phyloP scores from a whole-genome alignment of 2,797 vertebrate species.

The Balearica regulorum region DNA sequence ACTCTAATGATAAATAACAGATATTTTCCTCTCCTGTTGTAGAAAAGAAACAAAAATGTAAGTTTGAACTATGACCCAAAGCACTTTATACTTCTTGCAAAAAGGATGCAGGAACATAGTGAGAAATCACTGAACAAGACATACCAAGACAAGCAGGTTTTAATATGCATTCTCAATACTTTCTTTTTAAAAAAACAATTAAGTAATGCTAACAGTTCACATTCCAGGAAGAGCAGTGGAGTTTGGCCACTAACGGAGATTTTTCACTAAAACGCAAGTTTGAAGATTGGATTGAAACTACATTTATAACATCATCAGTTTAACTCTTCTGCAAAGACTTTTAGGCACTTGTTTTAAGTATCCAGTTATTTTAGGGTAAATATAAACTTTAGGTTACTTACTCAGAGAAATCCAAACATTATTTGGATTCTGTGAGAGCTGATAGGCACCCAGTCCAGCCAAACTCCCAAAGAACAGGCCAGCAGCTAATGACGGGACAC shows the following conservation, averaged over 20 bases:
- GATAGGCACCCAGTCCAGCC: slow-evolving; percentile 89
- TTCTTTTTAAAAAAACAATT: not conserved
- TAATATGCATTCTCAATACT: not conserved
- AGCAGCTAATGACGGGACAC: slow-evolving; percentile 87
- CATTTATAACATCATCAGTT: not conserved
- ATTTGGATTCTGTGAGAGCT: slow-evolving; percentile 83
- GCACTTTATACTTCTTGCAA: not conserved
- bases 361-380: not conserved
- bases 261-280: not conserved
- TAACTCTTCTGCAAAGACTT: not conserved
- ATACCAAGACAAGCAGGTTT: not conserved
- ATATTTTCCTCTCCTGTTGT: not conserved
- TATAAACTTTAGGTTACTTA: slow-evolving; percentile 57
- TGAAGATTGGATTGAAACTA: not conserved
- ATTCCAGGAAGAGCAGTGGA: not conserved
- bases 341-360: not conserved
- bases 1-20: not conserved
- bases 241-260: not conserved
- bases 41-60: not conserved
- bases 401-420: slow-evolving; percentile 89
- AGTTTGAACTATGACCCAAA: not conserved
- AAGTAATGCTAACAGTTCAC: not conserved
- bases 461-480: slow-evolving; percentile 87
- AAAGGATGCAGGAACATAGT: not conserved
- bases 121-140: not conserved